Evolutionary conservation across 1,140 invertebrate genomes (phyloP).

Genomic region (Phenacoccus solenopsis): DNA sequence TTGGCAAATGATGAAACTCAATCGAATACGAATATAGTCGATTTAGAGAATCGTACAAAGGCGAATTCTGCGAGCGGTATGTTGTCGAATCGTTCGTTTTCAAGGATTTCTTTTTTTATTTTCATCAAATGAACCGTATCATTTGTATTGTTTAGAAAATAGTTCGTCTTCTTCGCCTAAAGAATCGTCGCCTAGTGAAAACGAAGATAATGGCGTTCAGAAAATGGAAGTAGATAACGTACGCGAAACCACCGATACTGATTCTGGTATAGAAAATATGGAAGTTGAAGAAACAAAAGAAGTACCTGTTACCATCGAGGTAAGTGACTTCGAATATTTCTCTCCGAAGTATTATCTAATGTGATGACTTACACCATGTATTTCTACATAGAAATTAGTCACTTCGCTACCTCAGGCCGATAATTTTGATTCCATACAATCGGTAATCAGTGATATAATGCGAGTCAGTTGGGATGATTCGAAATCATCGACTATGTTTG

Average conservation of each 20-base stretch:
- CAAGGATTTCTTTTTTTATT: too few relatives aligned
- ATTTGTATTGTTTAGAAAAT: conserved; percentile 21
- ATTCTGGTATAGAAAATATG: conserved; percentile 63
- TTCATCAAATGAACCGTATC: conserved; percentile 25
- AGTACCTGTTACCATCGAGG: conserved; percentile 14
- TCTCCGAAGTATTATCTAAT: neutral
- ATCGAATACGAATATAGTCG: conserved; percentile 26
- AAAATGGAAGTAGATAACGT: conserved; percentile 33
- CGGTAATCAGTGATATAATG: neutral
- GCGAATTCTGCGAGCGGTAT: conserved; percentile 20
- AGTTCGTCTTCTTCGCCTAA: conserved; percentile 29
- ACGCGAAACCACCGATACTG: conserved; percentile 40
- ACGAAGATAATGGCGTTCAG: conserved; percentile 43
- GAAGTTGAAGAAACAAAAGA: conserved; percentile 46
- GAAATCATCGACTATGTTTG: neutral
- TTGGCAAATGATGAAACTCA: conserved; percentile 32
- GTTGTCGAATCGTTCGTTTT: conserved; percentile 30
- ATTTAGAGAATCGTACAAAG: neutral
- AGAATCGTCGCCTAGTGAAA: conserved; percentile 38
- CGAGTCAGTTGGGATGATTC: neutral
- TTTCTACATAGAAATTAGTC: conserved; percentile 2
- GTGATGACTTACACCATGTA: neutral
- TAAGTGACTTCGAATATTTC: neutral
- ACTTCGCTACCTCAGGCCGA: conserved; percentile 37
- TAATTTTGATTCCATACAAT: conserved; percentile 28